Evolutionary conservation across 2,797 vertebrate genomes (phyloP).

Genomic region (Cygnus olor): DNA sequence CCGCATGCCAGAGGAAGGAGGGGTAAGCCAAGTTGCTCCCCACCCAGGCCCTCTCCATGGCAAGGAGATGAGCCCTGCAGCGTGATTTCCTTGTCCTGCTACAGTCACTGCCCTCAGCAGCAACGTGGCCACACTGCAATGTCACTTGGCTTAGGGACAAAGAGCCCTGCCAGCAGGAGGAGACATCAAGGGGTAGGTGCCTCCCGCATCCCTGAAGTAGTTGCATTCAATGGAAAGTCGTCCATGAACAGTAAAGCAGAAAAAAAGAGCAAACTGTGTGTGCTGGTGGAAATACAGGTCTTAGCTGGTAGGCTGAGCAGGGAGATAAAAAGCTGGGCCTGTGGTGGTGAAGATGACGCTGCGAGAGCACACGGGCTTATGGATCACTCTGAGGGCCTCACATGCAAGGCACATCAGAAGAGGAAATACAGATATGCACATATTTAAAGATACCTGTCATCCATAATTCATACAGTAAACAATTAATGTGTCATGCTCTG

Average conservation of each 20-base stretch:
- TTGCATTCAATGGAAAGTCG: neutral
- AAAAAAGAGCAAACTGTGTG: neutral
- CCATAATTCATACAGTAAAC: neutral
- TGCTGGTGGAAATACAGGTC: neutral
- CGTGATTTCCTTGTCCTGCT: fast-evolving
- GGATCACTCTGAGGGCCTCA: neutral
- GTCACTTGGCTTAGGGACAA: neutral
- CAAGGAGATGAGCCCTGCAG: neutral
- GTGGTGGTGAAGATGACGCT: neutral
- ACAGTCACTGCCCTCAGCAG: neutral
- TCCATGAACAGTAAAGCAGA: neutral
- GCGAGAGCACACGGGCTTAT: neutral
- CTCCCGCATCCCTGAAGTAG: neutral
- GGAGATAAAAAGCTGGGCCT: neutral
- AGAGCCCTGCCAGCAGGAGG: neutral
- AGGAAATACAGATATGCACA: fast-evolving
- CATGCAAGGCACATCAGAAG: neutral
- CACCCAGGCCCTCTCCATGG: neutral
- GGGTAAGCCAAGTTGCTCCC: neutral
- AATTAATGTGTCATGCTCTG: neutral
- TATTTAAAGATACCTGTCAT: neutral
- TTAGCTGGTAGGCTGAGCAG: neutral
- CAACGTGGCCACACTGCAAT: fast-evolving
- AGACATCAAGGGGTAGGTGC: neutral
- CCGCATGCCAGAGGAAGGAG: neutral